These are phyloP conservation scores for Grallaria varia DNA, from an alignment of 2,113 vertebrate genomes.

Conservation along the genomic window DNA sequence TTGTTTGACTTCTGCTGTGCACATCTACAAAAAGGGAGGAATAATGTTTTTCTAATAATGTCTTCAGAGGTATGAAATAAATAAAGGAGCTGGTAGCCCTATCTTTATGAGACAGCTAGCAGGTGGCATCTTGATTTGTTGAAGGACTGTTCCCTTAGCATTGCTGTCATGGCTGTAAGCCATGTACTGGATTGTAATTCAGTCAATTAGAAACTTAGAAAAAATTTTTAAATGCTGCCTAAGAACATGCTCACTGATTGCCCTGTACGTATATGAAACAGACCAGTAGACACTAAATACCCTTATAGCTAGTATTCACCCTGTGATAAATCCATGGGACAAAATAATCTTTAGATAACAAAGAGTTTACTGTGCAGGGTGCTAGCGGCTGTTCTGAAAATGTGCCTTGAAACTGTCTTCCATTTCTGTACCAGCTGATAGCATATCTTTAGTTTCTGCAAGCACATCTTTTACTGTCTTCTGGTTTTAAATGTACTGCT, in stretches of 20 bases:
- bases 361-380: neutral
- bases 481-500: neutral
- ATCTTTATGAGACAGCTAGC: constrained; percentile 7
- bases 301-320: neutral
- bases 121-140: constrained; percentile 23
- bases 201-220: constrained; percentile 39
- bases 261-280: neutral
- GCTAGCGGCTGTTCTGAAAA: neutral
- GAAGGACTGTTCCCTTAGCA: neutral
- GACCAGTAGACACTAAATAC: neutral
- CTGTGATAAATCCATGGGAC: neutral
- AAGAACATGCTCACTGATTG: neutral
- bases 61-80: constrained; percentile 3
- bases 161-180: neutral
- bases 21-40: neutral
- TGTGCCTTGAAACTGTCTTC: neutral
- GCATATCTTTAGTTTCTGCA: neutral
- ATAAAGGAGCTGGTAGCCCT: constrained; percentile 9
- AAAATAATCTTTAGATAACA: neutral
- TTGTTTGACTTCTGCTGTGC: neutral
- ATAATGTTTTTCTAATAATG: constrained; percentile 36
- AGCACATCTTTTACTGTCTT: neutral
- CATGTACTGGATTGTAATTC: neutral
- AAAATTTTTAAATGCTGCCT: constrained; percentile 1
- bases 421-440: neutral